These are phyloP conservation scores for Australoheros facetus DNA, from an alignment of 2,797 vertebrate species.

Conservation along the genomic window DNA sequence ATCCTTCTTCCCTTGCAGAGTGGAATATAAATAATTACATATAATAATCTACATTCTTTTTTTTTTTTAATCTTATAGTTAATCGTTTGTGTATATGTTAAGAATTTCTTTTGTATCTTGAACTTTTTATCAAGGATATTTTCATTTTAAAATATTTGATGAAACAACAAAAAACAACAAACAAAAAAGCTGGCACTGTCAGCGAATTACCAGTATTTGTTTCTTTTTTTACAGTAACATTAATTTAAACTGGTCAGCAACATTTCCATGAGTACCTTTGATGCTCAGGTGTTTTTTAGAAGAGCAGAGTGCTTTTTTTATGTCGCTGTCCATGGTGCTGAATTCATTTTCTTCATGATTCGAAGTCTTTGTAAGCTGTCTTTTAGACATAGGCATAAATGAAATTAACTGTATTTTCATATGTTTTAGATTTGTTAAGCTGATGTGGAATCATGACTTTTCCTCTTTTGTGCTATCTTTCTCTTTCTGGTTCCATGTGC, in stretches of 20 bases:
- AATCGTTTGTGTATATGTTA: background rate
- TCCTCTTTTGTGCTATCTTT: slow-evolving; percentile 6
- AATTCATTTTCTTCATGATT: background rate
- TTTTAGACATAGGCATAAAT: background rate
- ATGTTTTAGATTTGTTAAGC: background rate
- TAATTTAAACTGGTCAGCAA: background rate
- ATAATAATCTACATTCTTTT: background rate
- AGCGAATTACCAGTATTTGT: background rate
- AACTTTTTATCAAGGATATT: background rate
- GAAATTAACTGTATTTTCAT: background rate
- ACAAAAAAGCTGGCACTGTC: background rate
- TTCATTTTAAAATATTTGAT: background rate
- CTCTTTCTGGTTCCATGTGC: slow-evolving; percentile 33
- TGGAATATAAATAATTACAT: background rate
- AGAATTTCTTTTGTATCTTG: background rate
- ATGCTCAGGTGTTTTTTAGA: slow-evolving; percentile 16
- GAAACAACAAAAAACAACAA: background rate
- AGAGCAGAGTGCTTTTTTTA: background rate
- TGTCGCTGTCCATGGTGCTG: slow-evolving; percentile 57
- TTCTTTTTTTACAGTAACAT: background rate
- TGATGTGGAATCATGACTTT: background rate
- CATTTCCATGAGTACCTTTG: background rate
- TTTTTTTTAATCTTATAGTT: background rate
- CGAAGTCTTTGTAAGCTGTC: background rate
- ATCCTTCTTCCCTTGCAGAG: too few relatives aligned